These are phyloP conservation scores for Rhadinocentrus ornatus DNA, from an alignment of 2,797 vertebrate genomes.

Conservation along the genomic window DNA sequence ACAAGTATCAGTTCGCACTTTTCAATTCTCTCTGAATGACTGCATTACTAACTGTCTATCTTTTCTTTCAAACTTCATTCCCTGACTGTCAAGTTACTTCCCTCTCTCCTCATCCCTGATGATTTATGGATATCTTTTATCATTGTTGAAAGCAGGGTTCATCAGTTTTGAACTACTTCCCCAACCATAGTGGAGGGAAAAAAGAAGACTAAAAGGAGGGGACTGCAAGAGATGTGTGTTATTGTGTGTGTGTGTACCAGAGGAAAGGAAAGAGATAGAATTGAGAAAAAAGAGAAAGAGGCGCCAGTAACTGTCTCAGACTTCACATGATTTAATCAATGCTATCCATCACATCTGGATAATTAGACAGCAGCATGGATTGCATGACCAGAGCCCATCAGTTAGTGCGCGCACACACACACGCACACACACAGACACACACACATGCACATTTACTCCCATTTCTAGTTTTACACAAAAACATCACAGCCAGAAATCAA, in stretches of 20 bases:
- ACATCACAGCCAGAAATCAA: conserved; percentile 1
- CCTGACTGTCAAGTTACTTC: conserved; percentile 26
- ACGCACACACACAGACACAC: conserved; percentile 24
- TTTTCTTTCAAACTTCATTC: conserved; percentile 23
- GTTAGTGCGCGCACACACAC: conserved; percentile 41
- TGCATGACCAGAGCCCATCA: conserved; percentile 59
- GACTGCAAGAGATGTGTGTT: conserved; percentile 11
- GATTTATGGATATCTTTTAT: conserved; percentile 77
- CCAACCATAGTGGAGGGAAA: conserved; percentile 42
- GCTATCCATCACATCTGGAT: conserved; percentile 76
- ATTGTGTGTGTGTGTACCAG: conserved; percentile 33
- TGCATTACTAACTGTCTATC: conserved; percentile 9
- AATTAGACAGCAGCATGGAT: conserved; percentile 78
- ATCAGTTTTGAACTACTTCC: conserved; percentile 67
- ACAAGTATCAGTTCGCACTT: conserved; percentile 21
- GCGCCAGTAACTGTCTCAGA: conserved; percentile 55
- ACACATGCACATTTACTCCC: conserved; percentile 10
- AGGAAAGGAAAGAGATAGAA: not conserved
- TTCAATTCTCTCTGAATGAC: conserved; percentile 31
- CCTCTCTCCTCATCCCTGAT: conserved; percentile 25
- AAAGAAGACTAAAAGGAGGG: conserved; percentile 18
- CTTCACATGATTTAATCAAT: conserved; percentile 79
- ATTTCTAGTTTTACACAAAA: conserved; percentile 20
- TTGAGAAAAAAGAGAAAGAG: not conserved
- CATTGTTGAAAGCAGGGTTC: conserved; percentile 69